Conservation (phyloP, 2,888 invertebrate species). For the Rhamnusium bicolor region DNA sequence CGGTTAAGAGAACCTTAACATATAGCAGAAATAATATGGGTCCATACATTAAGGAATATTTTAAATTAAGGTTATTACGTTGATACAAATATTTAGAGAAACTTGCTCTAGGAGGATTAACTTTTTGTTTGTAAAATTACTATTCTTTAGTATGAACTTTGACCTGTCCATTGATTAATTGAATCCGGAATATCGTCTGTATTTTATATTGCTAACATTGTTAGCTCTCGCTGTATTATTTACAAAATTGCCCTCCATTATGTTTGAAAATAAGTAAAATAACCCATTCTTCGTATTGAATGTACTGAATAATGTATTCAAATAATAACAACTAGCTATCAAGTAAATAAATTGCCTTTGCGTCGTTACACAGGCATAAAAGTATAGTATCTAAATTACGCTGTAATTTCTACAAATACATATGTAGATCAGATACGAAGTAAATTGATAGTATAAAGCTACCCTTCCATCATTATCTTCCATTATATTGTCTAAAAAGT, state of each 20-base stretch:
- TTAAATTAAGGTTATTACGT: too few relatives aligned
- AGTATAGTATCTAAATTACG: slow-evolving; percentile 53
- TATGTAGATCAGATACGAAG: slow-evolving; percentile 59
- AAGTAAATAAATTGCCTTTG: slow-evolving; percentile 44
- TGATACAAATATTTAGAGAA: too few relatives aligned
- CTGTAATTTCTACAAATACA: slow-evolving; percentile 59
- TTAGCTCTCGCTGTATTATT: slow-evolving; percentile 1
- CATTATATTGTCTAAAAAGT: slow-evolving; percentile 43
- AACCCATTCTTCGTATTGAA: slow-evolving; percentile 22
- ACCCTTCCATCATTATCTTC: slow-evolving; percentile 54
- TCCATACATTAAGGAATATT: too few relatives aligned
- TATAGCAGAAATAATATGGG: too few relatives aligned
- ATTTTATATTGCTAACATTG: background rate
- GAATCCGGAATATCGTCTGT: background rate
- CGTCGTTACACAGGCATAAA: slow-evolving; percentile 44
- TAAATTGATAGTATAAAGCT: slow-evolving; percentile 57
- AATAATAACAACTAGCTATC: slow-evolving; percentile 26
- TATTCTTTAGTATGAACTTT: background rate
- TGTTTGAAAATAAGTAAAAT: slow-evolving; percentile 5
- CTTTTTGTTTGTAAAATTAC: too few relatives aligned
- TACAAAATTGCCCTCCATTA: slow-evolving; percentile 26
- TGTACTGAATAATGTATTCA: slow-evolving; percentile 23
- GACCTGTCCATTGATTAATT: background rate
- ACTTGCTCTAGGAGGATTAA: too few relatives aligned
- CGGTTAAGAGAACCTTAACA: too few relatives aligned